A percentile compares a stretch with the other conserved stretches of the same genome.
phyloP scores from a whole-genome alignment of 2,113 vertebrate species.

The Fregata magnificens region DNA sequence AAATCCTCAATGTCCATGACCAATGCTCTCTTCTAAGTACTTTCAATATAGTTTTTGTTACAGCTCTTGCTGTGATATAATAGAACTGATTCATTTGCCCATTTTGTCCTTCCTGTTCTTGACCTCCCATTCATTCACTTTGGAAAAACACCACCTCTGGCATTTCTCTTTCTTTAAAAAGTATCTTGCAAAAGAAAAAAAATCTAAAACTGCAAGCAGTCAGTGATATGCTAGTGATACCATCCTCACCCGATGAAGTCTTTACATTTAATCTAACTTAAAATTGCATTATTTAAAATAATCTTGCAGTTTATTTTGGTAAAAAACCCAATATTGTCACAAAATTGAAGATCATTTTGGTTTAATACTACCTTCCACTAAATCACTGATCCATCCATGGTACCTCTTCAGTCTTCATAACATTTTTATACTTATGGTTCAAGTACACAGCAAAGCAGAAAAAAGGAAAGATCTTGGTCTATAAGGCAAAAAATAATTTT shows the following conservation, averaged over 20 bases:
- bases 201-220: background rate
- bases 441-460: background rate
- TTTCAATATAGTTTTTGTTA: background rate
- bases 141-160: background rate
- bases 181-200: background rate
- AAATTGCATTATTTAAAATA: background rate
- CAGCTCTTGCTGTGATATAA: background rate
- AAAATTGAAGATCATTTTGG: background rate
- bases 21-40: background rate
- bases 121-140: background rate
- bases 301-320: background rate
- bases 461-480: background rate
- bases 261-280: background rate
- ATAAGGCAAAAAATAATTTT: background rate
- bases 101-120: background rate
- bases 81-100: background rate
- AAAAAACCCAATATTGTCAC: accelerated
- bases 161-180: background rate
- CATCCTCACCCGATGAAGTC: background rate
- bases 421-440: background rate
- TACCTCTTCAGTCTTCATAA: background rate
- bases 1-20: background rate
- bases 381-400: background rate
- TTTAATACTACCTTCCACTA: background rate
- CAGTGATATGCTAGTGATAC: background rate